A percentile compares a stretch with the other conserved stretches of the same genome.
phyloP scores from a whole-genome alignment of 2,113 vertebrate genomes.

The Dendrocopos noguchii region DNA sequence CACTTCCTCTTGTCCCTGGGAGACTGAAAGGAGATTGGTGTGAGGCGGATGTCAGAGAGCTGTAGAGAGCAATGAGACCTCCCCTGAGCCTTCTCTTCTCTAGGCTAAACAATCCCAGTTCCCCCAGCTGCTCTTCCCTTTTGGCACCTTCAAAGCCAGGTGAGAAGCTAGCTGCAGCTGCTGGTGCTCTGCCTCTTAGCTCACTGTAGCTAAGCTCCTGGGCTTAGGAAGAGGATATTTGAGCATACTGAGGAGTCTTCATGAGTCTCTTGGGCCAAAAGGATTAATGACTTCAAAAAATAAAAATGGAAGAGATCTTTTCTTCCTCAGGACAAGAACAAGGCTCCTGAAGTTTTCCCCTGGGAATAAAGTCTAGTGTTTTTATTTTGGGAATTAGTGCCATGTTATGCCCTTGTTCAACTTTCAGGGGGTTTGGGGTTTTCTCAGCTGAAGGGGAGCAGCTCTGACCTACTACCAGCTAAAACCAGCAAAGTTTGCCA shows the following conservation, averaged over 20 bases:
- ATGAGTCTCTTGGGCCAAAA: neutral
- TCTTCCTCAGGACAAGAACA: neutral
- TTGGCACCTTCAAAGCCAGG: neutral
- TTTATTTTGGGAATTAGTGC: neutral
- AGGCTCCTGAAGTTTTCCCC: neutral
- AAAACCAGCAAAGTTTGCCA: neutral
- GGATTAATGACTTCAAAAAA: neutral
- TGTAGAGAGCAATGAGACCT: no score
- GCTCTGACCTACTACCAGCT: neutral
- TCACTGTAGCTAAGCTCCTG: neutral
- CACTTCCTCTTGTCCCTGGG: no score
- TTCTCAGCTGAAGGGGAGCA: neutral
- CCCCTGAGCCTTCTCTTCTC: no score
- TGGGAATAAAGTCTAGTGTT: neutral
- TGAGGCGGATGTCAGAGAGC: no score
- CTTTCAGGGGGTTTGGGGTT: neutral
- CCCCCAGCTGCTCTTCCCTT: no score
- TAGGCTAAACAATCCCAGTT: no score
- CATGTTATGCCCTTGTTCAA: neutral
- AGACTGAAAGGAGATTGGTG: no score
- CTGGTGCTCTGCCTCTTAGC: neutral
- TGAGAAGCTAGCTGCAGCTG: neutral
- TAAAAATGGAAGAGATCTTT: neutral
- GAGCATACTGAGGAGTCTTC: accelerated
- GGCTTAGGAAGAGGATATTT: neutral